Evolutionary conservation across 1,140 invertebrate genomes (phyloP), one percentile per base, ranked within the genome.

Genomic region (Drosophila hydei): DNA sequence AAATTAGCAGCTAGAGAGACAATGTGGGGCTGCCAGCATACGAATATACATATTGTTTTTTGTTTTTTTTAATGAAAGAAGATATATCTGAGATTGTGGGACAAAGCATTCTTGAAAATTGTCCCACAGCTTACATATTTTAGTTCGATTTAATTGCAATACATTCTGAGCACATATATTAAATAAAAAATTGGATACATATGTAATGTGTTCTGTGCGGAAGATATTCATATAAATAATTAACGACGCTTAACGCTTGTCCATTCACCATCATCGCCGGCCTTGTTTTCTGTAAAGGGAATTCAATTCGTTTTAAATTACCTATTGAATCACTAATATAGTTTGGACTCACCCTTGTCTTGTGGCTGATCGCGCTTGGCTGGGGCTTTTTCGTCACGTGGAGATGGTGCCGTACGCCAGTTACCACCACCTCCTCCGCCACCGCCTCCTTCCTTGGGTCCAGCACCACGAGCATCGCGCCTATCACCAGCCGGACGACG

Each of bases 181-280:
- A 65, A 58, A 71, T 54, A 38, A 25, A 54, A 65, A 67, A 47
- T 30, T 40, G 58, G 54, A 25, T 65, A 59, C 12, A 19, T 50
- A 62, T 84, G 30, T 84, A 14, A 64, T 63, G 58, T 87, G 36
- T 42, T 74, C 61, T 51, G 62, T 81, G 71, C 71, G 45, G 61
- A 72, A 59, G 54, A 78, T 42, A 54, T 43, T 27, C 56, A 63
- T 55, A 59, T 58, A 48, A 50, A 62, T 76, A 52, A 72, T 85
- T 89, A 91, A 83, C 89, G 90, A 38, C 90, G 88, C 70, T 90
- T 91, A 1, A 91, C 90, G 62, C 77, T 91, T 19, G 81, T 90
- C 90, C 90, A 91, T 73, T 91, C 90, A 7, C 89, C 90, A 77
- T 90, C 90, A 64, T 91, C 90, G 27, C 43, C 75, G 47, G 61